A percentile compares a stretch with the other conserved stretches of the same genome.
Conservation (phyloP, 2,888 invertebrate genomes). For the Parnassius apollo region DNA sequence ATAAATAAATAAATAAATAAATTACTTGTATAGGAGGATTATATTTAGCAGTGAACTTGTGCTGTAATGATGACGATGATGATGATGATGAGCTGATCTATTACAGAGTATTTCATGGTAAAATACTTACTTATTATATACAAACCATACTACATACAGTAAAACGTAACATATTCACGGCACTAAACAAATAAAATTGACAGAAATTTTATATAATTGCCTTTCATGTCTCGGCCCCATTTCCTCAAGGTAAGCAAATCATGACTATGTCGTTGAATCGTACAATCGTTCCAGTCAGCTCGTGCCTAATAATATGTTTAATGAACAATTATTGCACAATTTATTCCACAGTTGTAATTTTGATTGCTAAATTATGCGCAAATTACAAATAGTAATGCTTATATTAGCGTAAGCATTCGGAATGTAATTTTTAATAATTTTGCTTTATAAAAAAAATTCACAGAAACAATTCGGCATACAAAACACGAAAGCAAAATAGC, state of each 20-base stretch:
- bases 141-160: slow-evolving; percentile 11
- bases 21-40: too few relatives aligned
- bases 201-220: slow-evolving; percentile 58
- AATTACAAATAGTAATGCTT: slow-evolving; percentile 15
- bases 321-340: slow-evolving; percentile 29
- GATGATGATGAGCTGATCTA: too few relatives aligned
- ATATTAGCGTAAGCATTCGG: slow-evolving; percentile 5
- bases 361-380: slow-evolving; percentile 14
- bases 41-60: too few relatives aligned
- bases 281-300: slow-evolving; percentile 27
- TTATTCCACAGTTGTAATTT: slow-evolving; percentile 24
- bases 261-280: slow-evolving; percentile 47
- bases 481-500: too few relatives aligned
- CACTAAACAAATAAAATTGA: slow-evolving; percentile 49
- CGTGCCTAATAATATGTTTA: slow-evolving; percentile 31
- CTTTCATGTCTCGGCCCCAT: slow-evolving; percentile 56
- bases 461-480: neutral
- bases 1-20: too few relatives aligned
- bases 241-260: slow-evolving; percentile 48
- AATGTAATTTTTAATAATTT: slow-evolving; percentile 4
- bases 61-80: too few relatives aligned
- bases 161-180: slow-evolving; percentile 21
- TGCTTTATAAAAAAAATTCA: neutral
- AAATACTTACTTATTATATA: slow-evolving; percentile 12
- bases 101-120: neutral